phyloP scores from a whole-genome alignment of 2,888 invertebrate species.

The Incurvaria masculella region DNA sequence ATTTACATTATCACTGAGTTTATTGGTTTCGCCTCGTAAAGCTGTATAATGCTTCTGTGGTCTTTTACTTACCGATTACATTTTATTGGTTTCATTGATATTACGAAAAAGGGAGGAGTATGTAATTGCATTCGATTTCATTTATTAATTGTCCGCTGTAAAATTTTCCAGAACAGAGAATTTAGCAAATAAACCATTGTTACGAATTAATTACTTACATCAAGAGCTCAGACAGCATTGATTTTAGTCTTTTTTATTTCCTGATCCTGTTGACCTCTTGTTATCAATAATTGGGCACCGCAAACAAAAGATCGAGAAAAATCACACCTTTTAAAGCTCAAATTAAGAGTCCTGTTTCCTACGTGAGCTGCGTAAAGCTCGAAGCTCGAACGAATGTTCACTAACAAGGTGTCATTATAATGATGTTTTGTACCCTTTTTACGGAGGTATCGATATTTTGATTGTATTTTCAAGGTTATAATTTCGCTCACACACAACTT shows the following conservation, averaged over 20 bases:
- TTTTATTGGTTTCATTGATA: too few species aligned
- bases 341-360: conserved; percentile 44
- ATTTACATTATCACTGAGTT: neutral
- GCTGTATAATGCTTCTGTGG: neutral
- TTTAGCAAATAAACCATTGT: too few species aligned
- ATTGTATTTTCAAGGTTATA: conserved; percentile 22
- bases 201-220: too few species aligned
- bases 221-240: too few species aligned
- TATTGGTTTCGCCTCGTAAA: neutral
- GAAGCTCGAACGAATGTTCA: conserved; percentile 40
- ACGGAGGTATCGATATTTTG: conserved; percentile 34
- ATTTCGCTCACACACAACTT: neutral
- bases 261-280: conserved; percentile 22
- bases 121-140: neutral
- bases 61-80: neutral
- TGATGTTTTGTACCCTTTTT: conserved; percentile 32
- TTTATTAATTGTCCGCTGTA: too few species aligned
- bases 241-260: too few species aligned
- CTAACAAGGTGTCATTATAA: conserved; percentile 51
- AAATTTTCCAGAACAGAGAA: too few species aligned
- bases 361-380: conserved; percentile 23
- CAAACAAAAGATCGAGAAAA: conserved; percentile 30
- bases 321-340: conserved; percentile 48
- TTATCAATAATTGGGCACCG: conserved; percentile 43
- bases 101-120: too few species aligned